phyloP scores from a whole-genome alignment of 2,888 invertebrate genomes.

The Spilarctia lutea region DNA sequence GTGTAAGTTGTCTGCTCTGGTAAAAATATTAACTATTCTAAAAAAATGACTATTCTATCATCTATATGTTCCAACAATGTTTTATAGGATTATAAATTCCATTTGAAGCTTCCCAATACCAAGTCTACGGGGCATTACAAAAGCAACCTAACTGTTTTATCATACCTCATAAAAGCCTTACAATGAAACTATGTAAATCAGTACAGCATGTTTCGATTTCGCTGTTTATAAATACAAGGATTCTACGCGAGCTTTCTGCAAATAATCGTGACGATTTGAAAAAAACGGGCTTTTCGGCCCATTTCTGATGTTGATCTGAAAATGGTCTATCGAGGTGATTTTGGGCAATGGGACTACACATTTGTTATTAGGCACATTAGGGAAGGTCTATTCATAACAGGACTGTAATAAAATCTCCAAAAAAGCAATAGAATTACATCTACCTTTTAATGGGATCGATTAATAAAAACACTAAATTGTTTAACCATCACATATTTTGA shows the following conservation, averaged over 20 bases:
- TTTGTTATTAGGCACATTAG: background rate
- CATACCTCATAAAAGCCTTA: background rate
- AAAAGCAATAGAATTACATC: background rate
- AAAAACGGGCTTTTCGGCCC: too few species aligned
- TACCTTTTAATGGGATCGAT: background rate
- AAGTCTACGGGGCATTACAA: background rate
- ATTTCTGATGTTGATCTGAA: background rate
- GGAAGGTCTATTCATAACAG: background rate
- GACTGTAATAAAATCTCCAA: background rate
- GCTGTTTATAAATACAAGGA: background rate
- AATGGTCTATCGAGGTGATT: background rate
- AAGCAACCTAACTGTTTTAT: background rate
- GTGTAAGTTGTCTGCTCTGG: background rate
- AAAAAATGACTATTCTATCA: background rate
- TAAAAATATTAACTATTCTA: background rate
- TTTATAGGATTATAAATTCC: background rate
- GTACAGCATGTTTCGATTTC: background rate
- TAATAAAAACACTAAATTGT: background rate
- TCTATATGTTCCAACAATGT: background rate
- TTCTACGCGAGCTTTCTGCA: background rate
- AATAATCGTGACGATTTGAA: background rate
- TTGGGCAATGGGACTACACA: too few species aligned
- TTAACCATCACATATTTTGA: conserved; percentile 24
- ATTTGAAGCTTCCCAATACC: background rate
- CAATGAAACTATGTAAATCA: background rate